Conservation (phyloP, 2,888 invertebrate genomes). For the Penaeus monodon region DNA sequence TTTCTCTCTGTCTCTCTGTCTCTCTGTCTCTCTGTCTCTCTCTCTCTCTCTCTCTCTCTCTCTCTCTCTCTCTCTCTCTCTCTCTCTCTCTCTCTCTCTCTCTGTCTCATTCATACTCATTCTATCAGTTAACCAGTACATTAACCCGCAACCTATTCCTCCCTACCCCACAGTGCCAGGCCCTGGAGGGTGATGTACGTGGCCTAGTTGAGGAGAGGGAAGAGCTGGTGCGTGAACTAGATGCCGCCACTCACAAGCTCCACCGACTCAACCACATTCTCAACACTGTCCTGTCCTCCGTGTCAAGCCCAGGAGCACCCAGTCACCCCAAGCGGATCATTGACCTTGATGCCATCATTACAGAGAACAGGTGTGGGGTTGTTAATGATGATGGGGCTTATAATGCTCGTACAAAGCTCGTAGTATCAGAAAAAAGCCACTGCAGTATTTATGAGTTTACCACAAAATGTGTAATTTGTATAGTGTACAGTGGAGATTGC, state of each 20-base stretch:
- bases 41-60: too few relatives aligned
- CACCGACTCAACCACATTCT: slow-evolving; percentile 59
- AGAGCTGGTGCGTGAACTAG: slow-evolving; percentile 57
- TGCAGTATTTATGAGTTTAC: too few relatives aligned
- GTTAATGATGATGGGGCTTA: too few relatives aligned
- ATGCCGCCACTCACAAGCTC: slow-evolving; percentile 50
- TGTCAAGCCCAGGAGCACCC: neutral
- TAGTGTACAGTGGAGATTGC: too few relatives aligned
- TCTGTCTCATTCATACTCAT: neutral
- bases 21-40: too few relatives aligned
- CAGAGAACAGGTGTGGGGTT: slow-evolving; percentile 56
- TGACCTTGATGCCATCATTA: slow-evolving; percentile 59
- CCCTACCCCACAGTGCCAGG: slow-evolving; percentile 43
- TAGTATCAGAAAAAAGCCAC: too few relatives aligned
- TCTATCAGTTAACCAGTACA: neutral
- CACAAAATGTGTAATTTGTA: too few relatives aligned
- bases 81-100: neutral
- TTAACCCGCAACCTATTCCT: too few relatives aligned
- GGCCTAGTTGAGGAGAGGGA: slow-evolving; percentile 61
- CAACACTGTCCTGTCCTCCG: slow-evolving; percentile 36
- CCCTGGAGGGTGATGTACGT: slow-evolving; percentile 56
- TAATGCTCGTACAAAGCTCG: too few relatives aligned
- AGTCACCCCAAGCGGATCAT: slow-evolving; percentile 32
- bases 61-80: too few relatives aligned
- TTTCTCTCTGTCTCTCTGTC: too few relatives aligned